phyloP scores from a whole-genome alignment of 2,888 invertebrate genomes.

The Drosophila helvetica region DNA sequence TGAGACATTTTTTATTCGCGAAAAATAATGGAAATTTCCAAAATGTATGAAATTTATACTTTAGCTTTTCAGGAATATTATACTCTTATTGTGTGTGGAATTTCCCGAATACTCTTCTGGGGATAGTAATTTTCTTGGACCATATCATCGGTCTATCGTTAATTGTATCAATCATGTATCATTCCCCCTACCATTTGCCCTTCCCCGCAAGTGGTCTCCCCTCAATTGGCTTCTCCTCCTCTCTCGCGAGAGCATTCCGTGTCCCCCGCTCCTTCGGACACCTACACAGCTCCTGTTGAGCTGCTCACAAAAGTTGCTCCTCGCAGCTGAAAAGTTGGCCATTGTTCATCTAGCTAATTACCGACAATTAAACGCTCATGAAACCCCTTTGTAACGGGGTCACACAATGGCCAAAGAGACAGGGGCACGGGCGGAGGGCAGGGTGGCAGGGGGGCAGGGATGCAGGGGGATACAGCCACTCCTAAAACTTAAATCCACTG shows the following conservation, averaged over 20 bases:
- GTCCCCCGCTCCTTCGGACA: background rate
- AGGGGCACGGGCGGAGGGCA: background rate
- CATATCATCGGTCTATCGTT: background rate
- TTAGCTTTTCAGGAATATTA: too few species aligned
- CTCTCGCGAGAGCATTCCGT: background rate
- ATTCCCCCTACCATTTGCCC: background rate
- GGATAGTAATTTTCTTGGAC: too few species aligned
- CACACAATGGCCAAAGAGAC: slow-evolving; percentile 10
- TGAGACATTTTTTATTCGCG: background rate
- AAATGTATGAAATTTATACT: slow-evolving; percentile 18
- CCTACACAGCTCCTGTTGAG: background rate
- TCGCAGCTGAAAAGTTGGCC: slow-evolving; percentile 39
- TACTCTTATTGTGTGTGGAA: too few species aligned
- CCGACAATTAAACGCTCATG: slow-evolving; percentile 67
- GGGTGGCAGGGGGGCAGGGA: background rate
- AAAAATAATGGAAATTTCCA: background rate
- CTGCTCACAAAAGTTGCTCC: slow-evolving; percentile 19
- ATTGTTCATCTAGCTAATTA: slow-evolving; percentile 66
- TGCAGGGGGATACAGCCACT: background rate
- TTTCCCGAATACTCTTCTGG: too few species aligned
- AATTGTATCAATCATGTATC: background rate
- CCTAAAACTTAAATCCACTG: slow-evolving; percentile 4
- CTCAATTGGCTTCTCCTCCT: background rate
- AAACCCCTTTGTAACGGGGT: slow-evolving; percentile 43
- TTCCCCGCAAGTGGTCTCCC: background rate